Evolutionary conservation across 2,888 invertebrate genomes (phyloP).

Genomic region (Neoscelio sp.): DNA sequence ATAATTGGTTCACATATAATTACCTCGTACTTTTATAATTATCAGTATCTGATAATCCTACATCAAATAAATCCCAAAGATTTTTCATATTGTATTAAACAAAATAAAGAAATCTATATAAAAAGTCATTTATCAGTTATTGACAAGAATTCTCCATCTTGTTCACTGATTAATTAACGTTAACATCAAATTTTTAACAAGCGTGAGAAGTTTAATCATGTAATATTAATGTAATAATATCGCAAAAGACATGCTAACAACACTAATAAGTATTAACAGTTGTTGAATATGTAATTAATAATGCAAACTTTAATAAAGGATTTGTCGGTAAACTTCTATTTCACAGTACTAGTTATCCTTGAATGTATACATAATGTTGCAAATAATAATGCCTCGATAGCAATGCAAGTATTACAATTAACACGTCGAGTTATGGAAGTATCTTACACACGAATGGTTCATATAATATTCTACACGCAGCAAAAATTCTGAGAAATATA

Average conservation of each 20-base stretch:
- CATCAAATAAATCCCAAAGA: no score
- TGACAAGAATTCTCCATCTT: no score
- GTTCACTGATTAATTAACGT: background rate
- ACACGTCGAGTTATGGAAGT: constrained; percentile 17
- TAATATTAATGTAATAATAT: constrained; percentile 23
- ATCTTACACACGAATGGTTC: constrained; percentile 4
- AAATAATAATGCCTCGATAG: constrained; percentile 52
- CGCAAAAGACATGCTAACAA: constrained; percentile 14
- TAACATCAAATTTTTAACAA: constrained; percentile 7
- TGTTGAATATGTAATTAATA: constrained; percentile 56
- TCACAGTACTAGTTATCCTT: constrained; percentile 56
- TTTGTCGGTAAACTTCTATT: constrained; percentile 53
- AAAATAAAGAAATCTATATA: no score
- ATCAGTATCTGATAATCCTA: no score
- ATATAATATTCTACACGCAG: constrained; percentile 33
- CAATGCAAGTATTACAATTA: constrained; percentile 48
- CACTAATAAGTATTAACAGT: constrained; percentile 49
- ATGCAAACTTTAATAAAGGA: constrained; percentile 55
- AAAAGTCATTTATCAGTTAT: no score
- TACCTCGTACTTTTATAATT: no score
- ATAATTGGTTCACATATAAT: no score
- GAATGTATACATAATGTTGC: constrained; percentile 53
- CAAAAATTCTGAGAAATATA: no score
- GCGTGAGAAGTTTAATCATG: constrained; percentile 1
- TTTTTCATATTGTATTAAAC: no score